Percentiles rank a stretch among this genome's conserved stretches.
Conservation (phyloP, 2,888 invertebrate genomes). For the Mesorhabditis belari region DNA sequence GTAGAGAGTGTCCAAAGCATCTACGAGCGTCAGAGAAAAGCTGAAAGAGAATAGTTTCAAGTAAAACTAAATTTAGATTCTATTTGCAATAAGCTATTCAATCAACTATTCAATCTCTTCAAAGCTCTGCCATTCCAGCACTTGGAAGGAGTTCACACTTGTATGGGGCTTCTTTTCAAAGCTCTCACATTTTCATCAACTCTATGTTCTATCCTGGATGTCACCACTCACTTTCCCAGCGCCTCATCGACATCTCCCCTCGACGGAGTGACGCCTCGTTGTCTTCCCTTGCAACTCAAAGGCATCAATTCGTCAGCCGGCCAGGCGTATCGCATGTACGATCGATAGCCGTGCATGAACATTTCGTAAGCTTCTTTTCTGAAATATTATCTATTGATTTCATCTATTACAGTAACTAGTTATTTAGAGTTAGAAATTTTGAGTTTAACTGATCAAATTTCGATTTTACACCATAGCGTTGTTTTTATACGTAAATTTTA, state of each 20-base stretch:
- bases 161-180: too few relatives aligned
- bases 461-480: too few relatives aligned
- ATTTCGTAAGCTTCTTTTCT: conserved; percentile 71
- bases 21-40: conserved; percentile 89
- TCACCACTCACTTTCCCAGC: conserved; percentile 81
- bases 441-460: too few relatives aligned
- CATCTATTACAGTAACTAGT: too few relatives aligned
- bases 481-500: too few relatives aligned
- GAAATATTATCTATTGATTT: too few relatives aligned
- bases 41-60: conserved; percentile 58
- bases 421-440: too few relatives aligned
- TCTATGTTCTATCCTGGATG: too few relatives aligned
- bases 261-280: conserved; percentile 78
- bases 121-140: too few relatives aligned
- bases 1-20: conserved; percentile 84
- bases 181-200: too few relatives aligned
- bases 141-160: too few relatives aligned
- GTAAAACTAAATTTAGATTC: background rate
- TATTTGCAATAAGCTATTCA: background rate
- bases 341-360: conserved; percentile 91
- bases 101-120: too few relatives aligned
- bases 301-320: conserved; percentile 98
- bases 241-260: conserved; percentile 93
- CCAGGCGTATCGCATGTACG: conserved; percentile 89
- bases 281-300: conserved; percentile 83